Evolutionary conservation across 1,140 invertebrate genomes (phyloP).

Genomic region (Drosophila littoralis): DNA sequence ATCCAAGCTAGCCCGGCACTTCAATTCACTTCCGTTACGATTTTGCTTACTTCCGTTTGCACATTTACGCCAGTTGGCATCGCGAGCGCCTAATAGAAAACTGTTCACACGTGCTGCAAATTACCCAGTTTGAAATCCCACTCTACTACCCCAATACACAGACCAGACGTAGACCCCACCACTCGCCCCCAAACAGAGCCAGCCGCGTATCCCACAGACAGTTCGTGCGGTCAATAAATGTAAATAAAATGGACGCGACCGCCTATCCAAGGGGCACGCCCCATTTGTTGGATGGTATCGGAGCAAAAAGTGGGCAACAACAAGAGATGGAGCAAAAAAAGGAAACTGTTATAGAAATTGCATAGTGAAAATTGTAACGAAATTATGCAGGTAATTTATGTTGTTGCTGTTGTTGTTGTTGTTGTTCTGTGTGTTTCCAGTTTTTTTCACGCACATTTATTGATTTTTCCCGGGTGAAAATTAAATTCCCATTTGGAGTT

Average conservation of each 20-base stretch:
- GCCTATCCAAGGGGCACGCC: constrained; percentile 33
- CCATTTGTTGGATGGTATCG: constrained; percentile 39
- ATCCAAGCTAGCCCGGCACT: constrained; percentile 25
- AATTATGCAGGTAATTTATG: constrained; percentile 74
- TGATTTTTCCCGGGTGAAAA: constrained; percentile 71
- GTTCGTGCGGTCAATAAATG: constrained; percentile 65
- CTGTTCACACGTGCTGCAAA: constrained; percentile 66
- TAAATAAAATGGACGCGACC: constrained; percentile 55
- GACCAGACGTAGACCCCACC: constrained; percentile 11
- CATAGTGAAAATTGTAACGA: constrained; percentile 45
- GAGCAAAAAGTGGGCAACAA: background rate
- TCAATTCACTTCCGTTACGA: constrained; percentile 48
- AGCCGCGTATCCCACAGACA: constrained; percentile 18
- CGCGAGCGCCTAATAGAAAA: constrained; percentile 57
- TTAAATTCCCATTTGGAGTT: constrained; percentile 72
- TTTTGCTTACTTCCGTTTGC: constrained; percentile 38
- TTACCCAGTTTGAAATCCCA: constrained; percentile 39
- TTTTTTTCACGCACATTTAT: constrained; percentile 35
- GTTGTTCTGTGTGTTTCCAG: constrained; percentile 6
- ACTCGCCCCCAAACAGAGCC: constrained; percentile 7
- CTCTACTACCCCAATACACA: constrained; percentile 3
- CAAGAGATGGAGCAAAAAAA: constrained; percentile 1
- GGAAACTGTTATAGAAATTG: constrained; percentile 44
- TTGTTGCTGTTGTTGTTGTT: constrained; percentile 42
- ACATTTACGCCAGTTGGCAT: constrained; percentile 38